These are phyloP conservation scores for Callyntrura sp. DNA, from an alignment of 2,888 invertebrate species.

Conservation along the genomic window DNA sequence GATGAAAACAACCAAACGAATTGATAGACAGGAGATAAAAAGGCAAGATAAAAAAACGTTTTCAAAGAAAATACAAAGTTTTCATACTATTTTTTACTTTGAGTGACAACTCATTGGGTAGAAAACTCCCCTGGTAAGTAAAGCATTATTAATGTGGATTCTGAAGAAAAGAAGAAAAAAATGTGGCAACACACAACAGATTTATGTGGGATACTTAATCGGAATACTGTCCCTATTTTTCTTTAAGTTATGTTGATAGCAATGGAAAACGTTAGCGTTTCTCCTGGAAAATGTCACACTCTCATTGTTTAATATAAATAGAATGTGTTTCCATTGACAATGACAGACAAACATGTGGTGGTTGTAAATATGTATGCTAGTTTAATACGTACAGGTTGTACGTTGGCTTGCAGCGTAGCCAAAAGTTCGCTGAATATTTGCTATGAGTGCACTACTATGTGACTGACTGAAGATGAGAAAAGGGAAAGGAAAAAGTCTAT, in stretches of 20 bases:
- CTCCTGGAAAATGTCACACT: slow-evolving; percentile 18
- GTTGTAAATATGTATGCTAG: neutral
- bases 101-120: slow-evolving; percentile 46
- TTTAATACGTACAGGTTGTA: neutral
- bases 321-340: neutral
- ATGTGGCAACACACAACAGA: neutral
- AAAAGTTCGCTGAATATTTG: neutral
- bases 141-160: slow-evolving; percentile 56
- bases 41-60: neutral
- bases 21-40: slow-evolving; percentile 9
- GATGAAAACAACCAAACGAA: neutral
- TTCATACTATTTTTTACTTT: neutral
- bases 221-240: neutral
- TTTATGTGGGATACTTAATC: slow-evolving; percentile 16
- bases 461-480: neutral
- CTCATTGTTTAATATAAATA: neutral
- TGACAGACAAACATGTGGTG: neutral
- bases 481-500: slow-evolving; percentile 48
- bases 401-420: neutral
- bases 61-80: neutral
- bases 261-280: neutral
- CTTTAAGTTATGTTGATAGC: neutral
- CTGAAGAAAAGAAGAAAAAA: slow-evolving; percentile 13
- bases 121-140: slow-evolving; percentile 56
- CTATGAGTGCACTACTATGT: too few species aligned